Conservation (phyloP, 1,140 invertebrate species). For the Grapholita molesta region DNA sequence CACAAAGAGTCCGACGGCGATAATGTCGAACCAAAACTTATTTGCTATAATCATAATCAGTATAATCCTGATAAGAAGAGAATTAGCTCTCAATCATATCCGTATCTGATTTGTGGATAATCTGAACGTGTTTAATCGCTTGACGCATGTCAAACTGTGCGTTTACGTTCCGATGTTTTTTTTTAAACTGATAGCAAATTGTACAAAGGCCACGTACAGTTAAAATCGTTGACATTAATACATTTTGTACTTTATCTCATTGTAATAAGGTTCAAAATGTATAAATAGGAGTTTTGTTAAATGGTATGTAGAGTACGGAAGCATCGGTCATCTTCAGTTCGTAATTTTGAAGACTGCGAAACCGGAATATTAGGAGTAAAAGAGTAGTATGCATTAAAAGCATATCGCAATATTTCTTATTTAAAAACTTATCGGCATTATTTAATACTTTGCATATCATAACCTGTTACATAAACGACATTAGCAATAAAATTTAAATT, state of each 20-base stretch:
- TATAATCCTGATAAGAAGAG: slow-evolving; percentile 48
- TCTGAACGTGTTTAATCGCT: slow-evolving; percentile 41
- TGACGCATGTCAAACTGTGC: slow-evolving; percentile 8
- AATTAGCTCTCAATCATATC: slow-evolving; percentile 36
- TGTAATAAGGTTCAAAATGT: neutral
- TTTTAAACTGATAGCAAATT: neutral
- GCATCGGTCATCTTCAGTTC: too few relatives aligned
- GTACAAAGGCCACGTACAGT: neutral
- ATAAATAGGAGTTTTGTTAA: too few relatives aligned
- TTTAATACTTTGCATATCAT: neutral
- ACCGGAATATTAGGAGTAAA: too few relatives aligned
- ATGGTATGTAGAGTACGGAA: too few relatives aligned
- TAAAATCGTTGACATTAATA: neutral
- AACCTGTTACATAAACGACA: neutral
- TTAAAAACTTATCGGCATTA: neutral
- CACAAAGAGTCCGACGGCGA: slow-evolving; percentile 39
- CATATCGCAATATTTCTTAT: neutral
- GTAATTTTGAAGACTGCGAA: too few relatives aligned
- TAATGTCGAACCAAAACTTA: slow-evolving; percentile 58
- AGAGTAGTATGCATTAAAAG: too few relatives aligned
- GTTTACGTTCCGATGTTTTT: neutral
- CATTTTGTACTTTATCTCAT: neutral
- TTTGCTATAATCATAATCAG: slow-evolving; percentile 59
- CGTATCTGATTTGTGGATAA: slow-evolving; percentile 41
- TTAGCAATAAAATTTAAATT: neutral